These are phyloP conservation scores for Trogon melanurus DNA, from an alignment of 2,113 vertebrate species.

Conservation along the genomic window DNA sequence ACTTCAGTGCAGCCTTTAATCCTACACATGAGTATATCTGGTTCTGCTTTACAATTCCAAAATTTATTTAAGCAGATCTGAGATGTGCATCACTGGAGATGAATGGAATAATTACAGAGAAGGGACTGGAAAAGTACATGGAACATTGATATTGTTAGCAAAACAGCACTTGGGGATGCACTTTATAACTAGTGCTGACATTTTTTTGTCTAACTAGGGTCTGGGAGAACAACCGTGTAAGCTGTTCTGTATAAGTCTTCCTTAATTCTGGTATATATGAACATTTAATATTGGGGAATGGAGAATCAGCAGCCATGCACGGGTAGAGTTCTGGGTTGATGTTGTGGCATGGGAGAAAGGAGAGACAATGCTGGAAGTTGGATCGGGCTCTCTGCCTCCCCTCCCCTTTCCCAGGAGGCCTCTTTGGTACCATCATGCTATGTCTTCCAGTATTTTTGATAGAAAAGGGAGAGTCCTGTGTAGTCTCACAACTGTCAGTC, in stretches of 20 bases:
- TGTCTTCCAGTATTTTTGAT: background rate
- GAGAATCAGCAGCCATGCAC: background rate
- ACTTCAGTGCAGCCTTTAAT: conserved; percentile 31
- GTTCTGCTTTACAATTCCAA: background rate
- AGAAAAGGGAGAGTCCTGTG: background rate
- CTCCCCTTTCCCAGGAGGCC: background rate
- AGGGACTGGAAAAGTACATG: background rate
- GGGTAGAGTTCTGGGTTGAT: background rate
- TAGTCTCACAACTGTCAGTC: background rate
- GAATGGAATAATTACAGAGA: background rate
- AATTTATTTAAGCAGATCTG: background rate
- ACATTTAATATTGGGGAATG: rapidly evolving
- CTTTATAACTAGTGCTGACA: background rate
- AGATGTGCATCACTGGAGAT: background rate
- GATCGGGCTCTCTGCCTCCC: background rate
- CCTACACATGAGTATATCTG: background rate
- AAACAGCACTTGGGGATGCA: background rate
- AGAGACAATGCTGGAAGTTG: background rate
- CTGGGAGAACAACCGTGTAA: background rate
- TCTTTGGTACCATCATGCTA: background rate
- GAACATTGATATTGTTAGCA: background rate
- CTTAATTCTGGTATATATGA: background rate
- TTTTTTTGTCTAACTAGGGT: background rate
- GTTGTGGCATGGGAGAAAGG: rapidly evolving
- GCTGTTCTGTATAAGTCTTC: background rate